Percentiles rank a stretch among this genome's conserved stretches.
Evolutionary conservation across 2,113 vertebrate species (phyloP).

Genomic region (Seriola aureovittata): DNA sequence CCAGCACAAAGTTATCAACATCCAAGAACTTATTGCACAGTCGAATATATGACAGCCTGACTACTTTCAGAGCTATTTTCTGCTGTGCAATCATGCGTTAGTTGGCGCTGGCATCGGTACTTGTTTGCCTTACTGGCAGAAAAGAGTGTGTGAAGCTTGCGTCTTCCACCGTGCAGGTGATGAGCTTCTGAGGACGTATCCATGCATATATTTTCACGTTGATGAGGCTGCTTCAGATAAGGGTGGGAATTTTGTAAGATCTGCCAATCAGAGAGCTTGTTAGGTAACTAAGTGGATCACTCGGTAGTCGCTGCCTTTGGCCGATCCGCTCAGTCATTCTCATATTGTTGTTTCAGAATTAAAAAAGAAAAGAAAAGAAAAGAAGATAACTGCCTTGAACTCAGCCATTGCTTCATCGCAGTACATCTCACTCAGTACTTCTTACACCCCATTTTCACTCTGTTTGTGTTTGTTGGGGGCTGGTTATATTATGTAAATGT

Average conservation of each 20-base stretch:
- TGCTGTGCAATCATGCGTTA: constrained; percentile 24
- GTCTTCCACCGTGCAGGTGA: constrained; percentile 31
- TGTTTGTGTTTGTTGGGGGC: constrained; percentile 31
- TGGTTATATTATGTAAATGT: constrained; percentile 44
- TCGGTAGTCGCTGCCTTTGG: constrained; percentile 45
- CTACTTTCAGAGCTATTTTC: constrained; percentile 41
- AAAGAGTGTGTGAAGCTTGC: constrained; percentile 33
- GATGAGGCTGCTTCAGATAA: constrained; percentile 32
- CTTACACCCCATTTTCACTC: constrained; percentile 6
- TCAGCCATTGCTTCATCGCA: constrained; percentile 13
- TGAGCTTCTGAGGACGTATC: constrained; percentile 49
- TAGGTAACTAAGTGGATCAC: constrained; percentile 41
- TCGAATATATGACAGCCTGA: constrained; percentile 38
- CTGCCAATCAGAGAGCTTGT: constrained; percentile 56
- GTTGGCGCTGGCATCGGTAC: constrained; percentile 40
- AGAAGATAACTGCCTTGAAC: constrained; percentile 47
- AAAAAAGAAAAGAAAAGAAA: constrained; percentile 40
- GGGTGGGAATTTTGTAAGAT: constrained; percentile 36
- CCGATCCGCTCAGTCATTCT: constrained; percentile 30
- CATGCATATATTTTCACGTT: constrained; percentile 56
- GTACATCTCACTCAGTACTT: too few species aligned
- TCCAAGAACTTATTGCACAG: constrained; percentile 7
- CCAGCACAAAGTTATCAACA: constrained; percentile 13
- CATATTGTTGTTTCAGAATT: constrained; percentile 37
- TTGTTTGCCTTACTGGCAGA: constrained; percentile 37